Percentiles rank a stretch among this genome's conserved stretches.
phyloP scores from a whole-genome alignment of 1,140 invertebrate species.

The Magallana ariakensis region DNA sequence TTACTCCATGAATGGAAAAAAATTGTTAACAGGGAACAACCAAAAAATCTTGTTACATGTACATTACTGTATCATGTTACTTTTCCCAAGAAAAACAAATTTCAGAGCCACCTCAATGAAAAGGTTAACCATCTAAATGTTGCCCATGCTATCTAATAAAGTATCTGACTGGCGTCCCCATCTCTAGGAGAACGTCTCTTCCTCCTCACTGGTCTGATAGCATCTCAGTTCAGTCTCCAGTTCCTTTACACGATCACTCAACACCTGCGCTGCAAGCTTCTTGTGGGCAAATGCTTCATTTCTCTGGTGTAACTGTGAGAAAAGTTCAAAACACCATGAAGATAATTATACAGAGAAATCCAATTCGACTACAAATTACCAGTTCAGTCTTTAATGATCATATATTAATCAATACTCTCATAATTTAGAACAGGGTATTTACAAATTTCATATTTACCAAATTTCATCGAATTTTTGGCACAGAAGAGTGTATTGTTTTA shows the following conservation, averaged over 20 bases:
- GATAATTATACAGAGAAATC: neutral
- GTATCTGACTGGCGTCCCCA: neutral
- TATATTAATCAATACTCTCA: no score
- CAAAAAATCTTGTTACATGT: no score
- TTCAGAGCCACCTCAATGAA: no score
- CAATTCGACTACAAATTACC: neutral
- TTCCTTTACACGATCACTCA: conserved; percentile 65
- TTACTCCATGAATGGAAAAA: no score
- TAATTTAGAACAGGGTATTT: no score
- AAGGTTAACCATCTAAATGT: no score
- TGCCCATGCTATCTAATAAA: no score
- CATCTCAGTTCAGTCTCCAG: conserved; percentile 62
- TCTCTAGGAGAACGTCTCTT: neutral
- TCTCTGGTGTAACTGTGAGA: conserved; percentile 71
- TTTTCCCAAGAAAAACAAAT: no score
- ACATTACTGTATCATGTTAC: no score
- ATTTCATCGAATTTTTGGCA: neutral
- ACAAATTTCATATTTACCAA: neutral
- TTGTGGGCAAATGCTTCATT: conserved; percentile 73
- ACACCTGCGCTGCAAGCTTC: conserved; percentile 70
- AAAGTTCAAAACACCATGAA: conserved; percentile 1
- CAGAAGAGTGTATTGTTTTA: neutral
- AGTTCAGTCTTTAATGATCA: no score
- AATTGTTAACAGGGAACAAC: no score
- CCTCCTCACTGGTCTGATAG: conserved; percentile 51